phyloP scores from a whole-genome alignment of 2,888 invertebrate species.

The Eumacrocentrus americanus region DNA sequence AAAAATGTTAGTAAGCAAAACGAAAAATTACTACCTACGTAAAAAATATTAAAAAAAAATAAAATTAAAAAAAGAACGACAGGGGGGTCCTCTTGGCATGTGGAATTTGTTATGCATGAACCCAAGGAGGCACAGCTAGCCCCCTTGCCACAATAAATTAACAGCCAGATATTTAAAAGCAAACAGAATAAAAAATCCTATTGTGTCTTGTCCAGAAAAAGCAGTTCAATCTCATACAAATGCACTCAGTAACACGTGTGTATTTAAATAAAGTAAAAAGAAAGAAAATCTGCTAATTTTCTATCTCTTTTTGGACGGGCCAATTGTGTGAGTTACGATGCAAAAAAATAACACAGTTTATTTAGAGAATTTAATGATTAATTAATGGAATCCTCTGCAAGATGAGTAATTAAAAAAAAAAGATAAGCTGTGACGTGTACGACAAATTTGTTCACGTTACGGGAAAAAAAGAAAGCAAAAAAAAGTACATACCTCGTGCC shows the following conservation, averaged over 20 bases:
- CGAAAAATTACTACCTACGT: constrained; percentile 2
- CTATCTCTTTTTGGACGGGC: not conserved
- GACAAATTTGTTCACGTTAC: constrained; percentile 5
- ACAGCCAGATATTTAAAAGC: constrained; percentile 36
- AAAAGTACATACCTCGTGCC: constrained; percentile 45
- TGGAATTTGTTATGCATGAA: constrained; percentile 63
- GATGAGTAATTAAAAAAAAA: not conserved
- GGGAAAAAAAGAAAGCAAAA: constrained; percentile 27
- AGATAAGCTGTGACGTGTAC: constrained; percentile 19
- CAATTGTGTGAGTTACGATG: constrained; percentile 34
- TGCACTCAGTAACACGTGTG: constrained; percentile 44
- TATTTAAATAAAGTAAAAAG: too few relatives aligned
- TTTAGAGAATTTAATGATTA: constrained; percentile 54
- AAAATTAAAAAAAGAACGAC: constrained; percentile 30
- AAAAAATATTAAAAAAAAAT: constrained; percentile 29
- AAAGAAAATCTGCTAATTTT: too few relatives aligned
- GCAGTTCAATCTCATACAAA: constrained; percentile 19
- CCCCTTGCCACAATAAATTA: constrained; percentile 49
- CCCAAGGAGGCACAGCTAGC: constrained; percentile 58
- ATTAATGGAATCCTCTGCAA: constrained; percentile 26
- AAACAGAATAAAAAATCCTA: constrained; percentile 10
- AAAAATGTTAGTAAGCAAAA: constrained; percentile 24
- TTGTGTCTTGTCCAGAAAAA: constrained; percentile 4
- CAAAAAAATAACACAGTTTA: constrained; percentile 49
- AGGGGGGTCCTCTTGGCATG: constrained; percentile 60